Conservation (phyloP, 2,113 vertebrate species). For the Pollimyrus isidori region DNA sequence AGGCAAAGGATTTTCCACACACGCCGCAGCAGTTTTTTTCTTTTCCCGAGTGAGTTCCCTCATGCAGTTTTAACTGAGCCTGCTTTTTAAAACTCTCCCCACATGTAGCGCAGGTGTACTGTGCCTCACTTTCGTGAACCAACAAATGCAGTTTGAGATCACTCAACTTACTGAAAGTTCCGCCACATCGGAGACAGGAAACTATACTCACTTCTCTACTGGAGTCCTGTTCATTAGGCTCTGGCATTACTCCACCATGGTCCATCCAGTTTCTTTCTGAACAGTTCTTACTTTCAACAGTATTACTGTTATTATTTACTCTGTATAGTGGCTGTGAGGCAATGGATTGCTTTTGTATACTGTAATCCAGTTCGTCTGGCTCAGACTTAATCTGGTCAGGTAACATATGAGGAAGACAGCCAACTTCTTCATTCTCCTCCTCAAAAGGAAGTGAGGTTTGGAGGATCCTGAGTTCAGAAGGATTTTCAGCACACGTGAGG, state of each 20-base stretch:
- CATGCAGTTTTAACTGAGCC: background rate
- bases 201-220: background rate
- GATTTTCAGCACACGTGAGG: background rate
- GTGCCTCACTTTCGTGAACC: constrained; percentile 56
- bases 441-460: background rate
- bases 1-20: constrained; percentile 40
- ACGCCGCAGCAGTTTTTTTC: background rate
- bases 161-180: constrained; percentile 59
- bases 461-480: background rate
- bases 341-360: constrained; percentile 4
- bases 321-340: background rate
- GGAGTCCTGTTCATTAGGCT: background rate
- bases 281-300: background rate
- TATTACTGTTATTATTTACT: background rate
- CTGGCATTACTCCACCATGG: background rate
- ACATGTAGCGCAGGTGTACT: constrained; percentile 47
- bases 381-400: constrained; percentile 44
- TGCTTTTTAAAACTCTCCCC: background rate
- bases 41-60: background rate
- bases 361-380: constrained; percentile 30
- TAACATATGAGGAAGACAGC: background rate
- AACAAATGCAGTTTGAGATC: constrained; percentile 59
- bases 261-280: constrained; percentile 12
- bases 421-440: background rate
- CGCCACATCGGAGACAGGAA: constrained; percentile 52